Conservation (phyloP, 2,797 vertebrate genomes). For the Buphagus erythrorhynchus region DNA sequence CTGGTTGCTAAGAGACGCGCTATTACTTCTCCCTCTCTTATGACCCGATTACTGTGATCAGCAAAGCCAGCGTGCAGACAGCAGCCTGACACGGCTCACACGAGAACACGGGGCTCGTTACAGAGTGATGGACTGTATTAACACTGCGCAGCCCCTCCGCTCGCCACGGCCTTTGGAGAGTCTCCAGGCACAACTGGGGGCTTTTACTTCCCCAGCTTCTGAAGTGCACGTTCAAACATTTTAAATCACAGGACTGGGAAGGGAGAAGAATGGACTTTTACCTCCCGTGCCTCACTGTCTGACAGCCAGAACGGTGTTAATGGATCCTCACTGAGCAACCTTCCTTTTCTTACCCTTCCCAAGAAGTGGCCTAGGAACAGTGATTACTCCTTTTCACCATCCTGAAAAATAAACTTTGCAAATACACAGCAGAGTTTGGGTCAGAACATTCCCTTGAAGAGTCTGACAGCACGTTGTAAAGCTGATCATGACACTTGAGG, state of each 20-base stretch:
- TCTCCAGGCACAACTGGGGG: constrained; percentile 40
- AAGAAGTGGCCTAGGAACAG: background rate
- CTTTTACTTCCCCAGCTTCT: constrained; percentile 30
- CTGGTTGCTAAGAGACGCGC: constrained; percentile 80
- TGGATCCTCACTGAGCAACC: background rate
- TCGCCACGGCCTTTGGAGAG: constrained; percentile 1
- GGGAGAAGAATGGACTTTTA: constrained; percentile 45
- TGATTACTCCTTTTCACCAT: background rate
- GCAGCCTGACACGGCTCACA: constrained; percentile 56
- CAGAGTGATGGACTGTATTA: constrained; percentile 60
- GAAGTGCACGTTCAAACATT: constrained; percentile 30
- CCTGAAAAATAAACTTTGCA: background rate
- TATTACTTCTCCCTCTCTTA: constrained; percentile 78
- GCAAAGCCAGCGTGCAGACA: constrained; percentile 68
- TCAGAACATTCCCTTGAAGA: background rate
- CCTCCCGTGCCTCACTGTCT: constrained; percentile 12
- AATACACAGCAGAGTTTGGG: fast-evolving
- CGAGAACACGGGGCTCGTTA: constrained; percentile 49
- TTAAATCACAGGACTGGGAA: constrained; percentile 48
- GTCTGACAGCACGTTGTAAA: background rate
- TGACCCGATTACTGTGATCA: constrained; percentile 79
- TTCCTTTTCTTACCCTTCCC: background rate
- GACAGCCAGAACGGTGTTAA: background rate
- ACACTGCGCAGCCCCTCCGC: constrained; percentile 32
- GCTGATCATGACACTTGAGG: background rate